Evolutionary conservation across 2,113 vertebrate genomes (phyloP).

Genomic region (Varanus salvator): DNA sequence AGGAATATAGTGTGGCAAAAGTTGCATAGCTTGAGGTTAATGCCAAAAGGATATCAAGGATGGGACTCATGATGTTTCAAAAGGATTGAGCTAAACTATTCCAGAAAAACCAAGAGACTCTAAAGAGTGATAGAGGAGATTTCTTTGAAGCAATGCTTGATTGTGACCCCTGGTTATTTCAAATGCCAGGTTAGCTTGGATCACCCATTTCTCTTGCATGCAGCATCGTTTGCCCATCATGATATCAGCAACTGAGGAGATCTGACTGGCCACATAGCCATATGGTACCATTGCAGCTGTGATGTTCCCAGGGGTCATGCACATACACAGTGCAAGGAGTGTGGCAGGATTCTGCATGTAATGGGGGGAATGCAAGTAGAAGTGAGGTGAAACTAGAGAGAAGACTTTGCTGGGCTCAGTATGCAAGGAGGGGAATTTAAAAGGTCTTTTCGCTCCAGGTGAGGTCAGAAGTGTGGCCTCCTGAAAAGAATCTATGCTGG

Average conservation of each 20-base stretch:
- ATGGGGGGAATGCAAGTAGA: background rate
- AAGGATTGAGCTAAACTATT: background rate
- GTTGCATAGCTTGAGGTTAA: background rate
- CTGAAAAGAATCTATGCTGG: background rate
- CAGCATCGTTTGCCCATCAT: background rate
- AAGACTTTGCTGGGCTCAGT: background rate
- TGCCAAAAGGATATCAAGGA: background rate
- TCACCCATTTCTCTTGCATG: no score
- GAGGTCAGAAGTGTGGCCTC: background rate
- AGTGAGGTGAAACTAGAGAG: background rate
- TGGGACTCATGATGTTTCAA: background rate
- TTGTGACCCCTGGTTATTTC: background rate
- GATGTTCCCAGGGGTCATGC: background rate
- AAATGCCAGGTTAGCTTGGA: background rate
- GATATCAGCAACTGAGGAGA: background rate
- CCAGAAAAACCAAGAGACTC: no score
- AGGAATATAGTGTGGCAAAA: background rate
- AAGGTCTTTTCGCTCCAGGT: background rate
- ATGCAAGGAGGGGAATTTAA: background rate
- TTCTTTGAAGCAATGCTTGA: background rate
- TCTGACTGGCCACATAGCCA: background rate
- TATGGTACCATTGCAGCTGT: background rate
- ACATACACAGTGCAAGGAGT: background rate
- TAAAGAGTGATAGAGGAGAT: background rate
- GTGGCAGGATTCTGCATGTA: background rate